A percentile compares a stretch with the other conserved stretches of the same genome.
These are phyloP conservation scores for Esox lucius DNA, from an alignment of 2,797 vertebrate genomes.

Conservation along the genomic window DNA sequence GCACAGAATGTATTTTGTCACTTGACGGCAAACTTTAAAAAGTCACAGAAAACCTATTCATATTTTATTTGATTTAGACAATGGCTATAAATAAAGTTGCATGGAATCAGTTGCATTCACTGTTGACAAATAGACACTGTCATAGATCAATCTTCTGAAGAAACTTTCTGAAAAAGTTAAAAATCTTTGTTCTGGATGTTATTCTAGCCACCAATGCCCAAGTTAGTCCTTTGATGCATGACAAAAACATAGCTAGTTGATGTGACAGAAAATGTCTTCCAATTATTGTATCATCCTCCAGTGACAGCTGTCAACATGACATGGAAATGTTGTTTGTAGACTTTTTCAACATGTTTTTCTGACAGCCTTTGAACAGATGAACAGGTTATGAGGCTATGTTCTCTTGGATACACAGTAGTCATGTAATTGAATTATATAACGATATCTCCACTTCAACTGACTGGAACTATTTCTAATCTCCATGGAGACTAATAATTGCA, in stretches of 20 bases:
- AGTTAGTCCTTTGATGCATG: neutral
- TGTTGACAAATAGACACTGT: neutral
- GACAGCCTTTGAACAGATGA: neutral
- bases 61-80: neutral
- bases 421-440: neutral
- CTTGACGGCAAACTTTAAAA: neutral
- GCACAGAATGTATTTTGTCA: neutral
- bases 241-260: neutral
- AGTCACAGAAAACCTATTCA: neutral
- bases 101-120: neutral
- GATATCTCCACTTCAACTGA: neutral
- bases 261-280: neutral
- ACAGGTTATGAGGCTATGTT: neutral
- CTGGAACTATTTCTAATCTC: no score
- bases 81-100: neutral
- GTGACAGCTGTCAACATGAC: neutral
- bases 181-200: neutral
- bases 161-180: neutral
- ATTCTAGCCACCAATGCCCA: neutral
- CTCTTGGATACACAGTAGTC: neutral
- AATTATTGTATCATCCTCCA: neutral
- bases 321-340: neutral
- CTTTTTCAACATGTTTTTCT: neutral
- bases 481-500: neutral
- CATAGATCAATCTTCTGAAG: neutral